A percentile compares a stretch with the other conserved stretches of the same genome.
These are phyloP conservation scores for Tubulanus polymorphus DNA, from an alignment of 2,888 invertebrate species.

Conservation along the genomic window DNA sequence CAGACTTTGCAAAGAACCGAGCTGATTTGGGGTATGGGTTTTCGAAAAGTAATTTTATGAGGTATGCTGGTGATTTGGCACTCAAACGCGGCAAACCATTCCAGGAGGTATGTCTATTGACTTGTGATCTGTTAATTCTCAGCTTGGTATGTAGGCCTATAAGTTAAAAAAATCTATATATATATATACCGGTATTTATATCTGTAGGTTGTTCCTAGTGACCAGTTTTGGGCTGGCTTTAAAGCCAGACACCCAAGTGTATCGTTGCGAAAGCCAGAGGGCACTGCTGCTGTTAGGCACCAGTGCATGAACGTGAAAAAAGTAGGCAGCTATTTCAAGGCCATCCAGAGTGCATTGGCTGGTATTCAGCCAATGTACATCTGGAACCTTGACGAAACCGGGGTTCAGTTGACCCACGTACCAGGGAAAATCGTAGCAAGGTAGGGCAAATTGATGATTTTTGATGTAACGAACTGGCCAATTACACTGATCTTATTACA, in stretches of 20 bases:
- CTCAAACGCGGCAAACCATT: background rate
- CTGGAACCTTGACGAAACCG: constrained; percentile 1
- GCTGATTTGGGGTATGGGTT: background rate
- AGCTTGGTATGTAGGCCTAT: no score
- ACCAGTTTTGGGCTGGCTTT: background rate
- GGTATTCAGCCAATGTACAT: no score
- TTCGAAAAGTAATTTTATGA: background rate
- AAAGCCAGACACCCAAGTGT: background rate
- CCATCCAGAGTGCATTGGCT: background rate
- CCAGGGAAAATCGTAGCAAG: background rate
- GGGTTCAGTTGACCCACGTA: background rate
- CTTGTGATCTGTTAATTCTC: no score
- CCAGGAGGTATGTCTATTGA: background rate
- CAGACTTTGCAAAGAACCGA: background rate
- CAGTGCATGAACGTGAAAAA: background rate
- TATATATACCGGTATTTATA: no score
- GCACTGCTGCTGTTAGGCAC: background rate
- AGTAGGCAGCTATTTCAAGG: background rate
- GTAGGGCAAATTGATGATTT: no score
- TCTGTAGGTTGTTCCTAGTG: no score
- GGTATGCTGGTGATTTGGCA: background rate
- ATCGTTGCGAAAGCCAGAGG: background rate
- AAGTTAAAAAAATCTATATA: no score
- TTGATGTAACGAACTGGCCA: no score
- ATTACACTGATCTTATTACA: no score